A percentile compares a stretch with the other conserved stretches of the same genome.
These are phyloP conservation scores for Antrozous pallidus DNA, from an alignment of 2,797 vertebrate genomes.

Conservation along the genomic window DNA sequence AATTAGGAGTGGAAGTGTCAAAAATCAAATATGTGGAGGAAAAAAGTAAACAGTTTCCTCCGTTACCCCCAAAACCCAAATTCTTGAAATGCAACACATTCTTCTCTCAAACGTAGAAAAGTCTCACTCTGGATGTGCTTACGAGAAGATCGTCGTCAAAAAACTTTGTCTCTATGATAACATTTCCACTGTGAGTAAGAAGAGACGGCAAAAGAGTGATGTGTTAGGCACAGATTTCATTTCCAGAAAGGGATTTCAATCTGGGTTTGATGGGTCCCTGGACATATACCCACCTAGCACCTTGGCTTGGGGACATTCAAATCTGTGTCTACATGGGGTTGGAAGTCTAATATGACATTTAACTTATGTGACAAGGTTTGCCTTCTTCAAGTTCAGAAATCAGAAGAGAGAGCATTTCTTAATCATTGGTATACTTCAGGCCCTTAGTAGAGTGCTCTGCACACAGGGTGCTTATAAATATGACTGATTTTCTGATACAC, in stretches of 20 bases:
- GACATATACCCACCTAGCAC: neutral
- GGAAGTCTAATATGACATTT: neutral
- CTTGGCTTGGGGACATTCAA: neutral
- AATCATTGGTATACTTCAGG: neutral
- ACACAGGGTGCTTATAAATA: neutral
- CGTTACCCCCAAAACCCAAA: constrained; percentile 28
- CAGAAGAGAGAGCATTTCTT: neutral
- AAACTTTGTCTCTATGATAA: constrained; percentile 99
- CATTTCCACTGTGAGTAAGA: constrained; percentile 90
- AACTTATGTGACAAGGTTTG: neutral
- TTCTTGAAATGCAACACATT: constrained; percentile 49
- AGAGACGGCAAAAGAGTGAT: constrained; percentile 59
- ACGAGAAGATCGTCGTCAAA: constrained; percentile 97
- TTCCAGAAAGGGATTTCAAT: neutral
- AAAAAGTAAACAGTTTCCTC: constrained; percentile 79
- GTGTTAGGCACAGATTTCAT: constrained; percentile 21
- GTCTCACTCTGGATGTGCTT: constrained; percentile 98
- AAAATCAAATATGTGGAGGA: constrained; percentile 75
- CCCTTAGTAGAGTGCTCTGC: neutral
- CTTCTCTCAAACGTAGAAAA: constrained; percentile 96
- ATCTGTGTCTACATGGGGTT: neutral
- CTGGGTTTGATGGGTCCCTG: neutral
- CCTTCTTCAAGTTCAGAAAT: neutral
- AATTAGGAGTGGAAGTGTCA: constrained; percentile 77
- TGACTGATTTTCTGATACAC: neutral